Evolutionary conservation across 1,140 invertebrate genomes (phyloP), one percentile per base, ranked within the genome.

Genomic region (Anastatus disparis): DNA sequence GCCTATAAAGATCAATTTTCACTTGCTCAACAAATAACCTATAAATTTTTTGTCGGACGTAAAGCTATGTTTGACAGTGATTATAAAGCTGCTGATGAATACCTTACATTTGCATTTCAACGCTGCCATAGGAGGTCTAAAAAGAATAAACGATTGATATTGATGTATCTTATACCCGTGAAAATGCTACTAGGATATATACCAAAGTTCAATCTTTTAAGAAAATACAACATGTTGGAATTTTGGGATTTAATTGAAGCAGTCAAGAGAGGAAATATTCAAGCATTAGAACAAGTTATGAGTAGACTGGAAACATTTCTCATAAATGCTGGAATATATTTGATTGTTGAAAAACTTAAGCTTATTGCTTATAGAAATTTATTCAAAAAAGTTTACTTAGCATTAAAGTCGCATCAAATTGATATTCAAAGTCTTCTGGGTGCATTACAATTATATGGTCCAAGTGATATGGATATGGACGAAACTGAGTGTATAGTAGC

Each of bases 41-140:
- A 98, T 82, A 95, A 93, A 78, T 99, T 98, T 86, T 99, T 97
- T 87, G 95, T 98, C 17, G 97, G 97, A 2, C 88, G 97, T 7
- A 98, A 99, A 84, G 94, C 95, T 2, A 98, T 99, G 94, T 99
- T 99, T 85, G 97, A 99, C 84, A 97, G 95, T 73, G 95, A 99
- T 81, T 98, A 97, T 80, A 93, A 93, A 84, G 88, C 89, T 56
- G 91, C 97, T 68, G 95, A 99, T 82, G 92, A 97, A 81, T 94
- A 93, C 81, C 86, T 99, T 7, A 92, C 93, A 2, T 99, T 93
- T 87, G 96, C 97, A 0, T 99, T 99, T 86, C 89, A 94, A 84
- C 91, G 93, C 78, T 98, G 97, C 79, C 94, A 97, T 73, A 90
- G 87, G 74, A 85, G 87, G n/a, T 94, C 92, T 68, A 87, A 86